Evolutionary conservation across 2,797 vertebrate species (phyloP), one percentile per base, ranked within the genome.

Genomic region (Lophotriccus pileatus): DNA sequence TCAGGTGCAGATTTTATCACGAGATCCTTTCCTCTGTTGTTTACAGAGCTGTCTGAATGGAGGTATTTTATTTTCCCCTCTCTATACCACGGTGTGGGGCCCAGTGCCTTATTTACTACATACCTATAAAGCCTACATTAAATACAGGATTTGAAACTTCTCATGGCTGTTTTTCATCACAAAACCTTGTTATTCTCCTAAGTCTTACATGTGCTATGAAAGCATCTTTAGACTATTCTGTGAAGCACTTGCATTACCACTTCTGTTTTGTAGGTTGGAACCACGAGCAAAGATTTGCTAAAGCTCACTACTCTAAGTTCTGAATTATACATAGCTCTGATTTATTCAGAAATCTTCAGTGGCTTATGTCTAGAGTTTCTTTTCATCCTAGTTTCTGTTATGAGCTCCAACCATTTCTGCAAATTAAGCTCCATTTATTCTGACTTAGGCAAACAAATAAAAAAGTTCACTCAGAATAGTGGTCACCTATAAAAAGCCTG

Each of bases 41-140:
- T 69, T 41, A 58, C n/a, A 67, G 56, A 41, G 22, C 8, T 72
- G 7, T 32, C 59, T 76, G 63, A 77, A 84, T 55, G 11, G 16
- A 69, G 27, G 30, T 22, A 6, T n/a, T 53, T 39, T 25, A 16
- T 60, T 62, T 68, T 8, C 4, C 46, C 28, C 25, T 43, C 49
- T 53, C 7, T 21, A 7, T 5, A 14, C 3, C 18, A 14, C 0
- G 1, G 4, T 44, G 52, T 55, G 55, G 84, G 67, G 67, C 37
- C 62, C 58, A 60, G 30, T 62, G 53, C 11, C 58, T 92, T 58
- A 74, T 75, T 86, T 84, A 75, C 41, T 62, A n/a, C n/a, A 68
- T 6, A 32, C 23, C 34, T 2, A 37, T 14, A 44, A 84, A 93
- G 36, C 19, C 36, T 62, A 14, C 23, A 30, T 3, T 39, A n/a